These are phyloP conservation scores for Hypsopygia costalis DNA, from an alignment of 2,888 invertebrate species.

Conservation along the genomic window DNA sequence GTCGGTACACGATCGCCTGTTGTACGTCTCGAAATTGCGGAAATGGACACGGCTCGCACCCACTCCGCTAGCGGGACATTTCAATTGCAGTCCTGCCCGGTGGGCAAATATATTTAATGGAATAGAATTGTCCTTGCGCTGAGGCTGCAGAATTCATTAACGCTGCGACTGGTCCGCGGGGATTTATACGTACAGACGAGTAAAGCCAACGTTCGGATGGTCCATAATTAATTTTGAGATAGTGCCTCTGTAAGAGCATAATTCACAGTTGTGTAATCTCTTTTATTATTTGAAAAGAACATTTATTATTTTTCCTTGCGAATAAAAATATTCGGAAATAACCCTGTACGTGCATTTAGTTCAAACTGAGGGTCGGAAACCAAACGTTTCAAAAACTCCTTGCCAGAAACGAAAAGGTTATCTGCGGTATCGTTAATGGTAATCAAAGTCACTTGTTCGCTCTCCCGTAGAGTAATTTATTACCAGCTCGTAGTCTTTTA, in stretches of 20 bases:
- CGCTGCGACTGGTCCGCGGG: slow-evolving; percentile 12
- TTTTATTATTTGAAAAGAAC: not conserved
- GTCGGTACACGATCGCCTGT: slow-evolving; percentile 76
- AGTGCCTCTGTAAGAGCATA: not conserved
- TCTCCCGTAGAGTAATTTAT: slow-evolving; percentile 39
- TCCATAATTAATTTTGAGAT: slow-evolving; percentile 6
- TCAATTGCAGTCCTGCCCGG: slow-evolving; percentile 65
- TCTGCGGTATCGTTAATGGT: slow-evolving; percentile 32
- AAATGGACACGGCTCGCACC: slow-evolving; percentile 73
- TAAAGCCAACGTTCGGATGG: slow-evolving; percentile 11
- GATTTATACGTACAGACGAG: slow-evolving; percentile 16
- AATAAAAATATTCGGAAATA: not conserved
- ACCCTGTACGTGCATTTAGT: not conserved
- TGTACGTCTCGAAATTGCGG: slow-evolving; percentile 76
- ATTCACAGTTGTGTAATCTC: not conserved
- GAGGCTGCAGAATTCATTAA: slow-evolving; percentile 26
- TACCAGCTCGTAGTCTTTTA: slow-evolving; percentile 36
- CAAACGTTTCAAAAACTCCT: not conserved
- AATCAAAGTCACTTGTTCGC: slow-evolving; percentile 35
- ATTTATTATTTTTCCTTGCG: not conserved
- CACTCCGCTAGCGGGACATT: slow-evolving; percentile 73
- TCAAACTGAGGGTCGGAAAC: too few species aligned
- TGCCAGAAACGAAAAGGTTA: slow-evolving; percentile 12
- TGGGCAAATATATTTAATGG: slow-evolving; percentile 54
- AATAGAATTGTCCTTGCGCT: slow-evolving; percentile 39